phyloP scores from a whole-genome alignment of 2,113 vertebrate genomes.

The Gymnogyps californianus region DNA sequence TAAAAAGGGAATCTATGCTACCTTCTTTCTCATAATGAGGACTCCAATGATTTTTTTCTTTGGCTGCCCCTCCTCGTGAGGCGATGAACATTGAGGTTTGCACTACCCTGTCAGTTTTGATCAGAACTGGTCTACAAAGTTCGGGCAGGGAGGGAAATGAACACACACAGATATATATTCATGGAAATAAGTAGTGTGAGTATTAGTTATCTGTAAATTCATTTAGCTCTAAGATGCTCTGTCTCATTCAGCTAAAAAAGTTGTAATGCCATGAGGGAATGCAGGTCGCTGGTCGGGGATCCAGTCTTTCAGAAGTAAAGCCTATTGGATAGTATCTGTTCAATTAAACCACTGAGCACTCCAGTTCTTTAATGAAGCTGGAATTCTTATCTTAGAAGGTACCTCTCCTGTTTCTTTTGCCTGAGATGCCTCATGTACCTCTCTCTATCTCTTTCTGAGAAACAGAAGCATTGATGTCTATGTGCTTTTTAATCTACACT shows the following conservation, averaged over 20 bases:
- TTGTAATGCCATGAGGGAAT: not conserved
- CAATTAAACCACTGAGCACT: not conserved
- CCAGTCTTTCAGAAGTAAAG: not conserved
- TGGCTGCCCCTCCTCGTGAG: rapidly evolving
- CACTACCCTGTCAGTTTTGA: not conserved
- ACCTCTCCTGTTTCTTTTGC: not conserved
- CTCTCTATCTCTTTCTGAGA: not conserved
- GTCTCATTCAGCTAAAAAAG: not conserved
- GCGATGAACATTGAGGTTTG: not conserved
- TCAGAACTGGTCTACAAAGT: not conserved
- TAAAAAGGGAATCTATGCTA: not conserved
- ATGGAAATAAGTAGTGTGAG: not conserved
- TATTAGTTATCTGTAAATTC: not conserved
- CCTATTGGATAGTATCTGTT: not conserved
- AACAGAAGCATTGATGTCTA: not conserved
- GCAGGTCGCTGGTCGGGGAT: not conserved
- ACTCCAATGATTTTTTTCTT: not conserved
- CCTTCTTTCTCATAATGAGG: not conserved
- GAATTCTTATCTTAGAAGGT: not conserved
- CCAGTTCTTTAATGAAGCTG: not conserved
- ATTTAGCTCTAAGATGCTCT: not conserved
- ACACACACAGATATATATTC: not conserved
- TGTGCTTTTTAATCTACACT: not conserved
- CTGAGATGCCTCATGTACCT: not conserved
- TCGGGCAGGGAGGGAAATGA: not conserved